Evolutionary conservation across 92 coral and sea anemone genomes (phyloP), one percentile per base, ranked within the genome.

Genomic region (Phenganax stokvisi): DNA sequence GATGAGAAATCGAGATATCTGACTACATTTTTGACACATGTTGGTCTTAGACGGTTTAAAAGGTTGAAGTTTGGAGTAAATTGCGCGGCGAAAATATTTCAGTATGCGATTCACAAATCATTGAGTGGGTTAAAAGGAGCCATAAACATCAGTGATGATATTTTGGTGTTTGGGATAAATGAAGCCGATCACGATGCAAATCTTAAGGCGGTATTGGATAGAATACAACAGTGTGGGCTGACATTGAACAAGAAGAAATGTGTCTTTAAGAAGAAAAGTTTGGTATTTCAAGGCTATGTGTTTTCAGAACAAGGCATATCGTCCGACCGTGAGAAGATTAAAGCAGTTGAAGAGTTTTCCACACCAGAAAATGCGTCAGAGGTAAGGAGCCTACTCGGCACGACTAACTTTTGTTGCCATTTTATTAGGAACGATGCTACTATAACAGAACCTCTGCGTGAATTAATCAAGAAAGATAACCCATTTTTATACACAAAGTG

Each of bases 341-440:
- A 37, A 37, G 47, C 47, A 37, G 47, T 37, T 37, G 47, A 37
- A 37, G 47, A 37, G 47, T 37, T 37, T 37, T 0, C 47, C 47
- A 37, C 5, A 5, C 47, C 47, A 37, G 47, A 37, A 37, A 37
- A 37, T 37, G 47, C 2, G 47, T 37, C 5, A 37, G 47, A 37
- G 5, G 47, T 37, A 53, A 73, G 89, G 15, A 87, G 92, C 77
- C 57, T 89, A 61, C 89, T 81, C 11, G 86, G 93, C 53, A 89
- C 85, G 90, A 79, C 90, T 3, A 73, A 87, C 55, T 82, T 77
- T 77, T 82, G 84, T 61, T 66, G 87, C 6, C 71, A 86, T 51
- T 81, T 82, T 79, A 85, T 88, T 15, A 65, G 56, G 69, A 64
- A 56, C 17, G 79, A 88, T 37, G 88, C 87, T 13, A 88, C 89